Conservation (phyloP, 2,888 invertebrate species). For the Osedax frankpressi region DNA sequence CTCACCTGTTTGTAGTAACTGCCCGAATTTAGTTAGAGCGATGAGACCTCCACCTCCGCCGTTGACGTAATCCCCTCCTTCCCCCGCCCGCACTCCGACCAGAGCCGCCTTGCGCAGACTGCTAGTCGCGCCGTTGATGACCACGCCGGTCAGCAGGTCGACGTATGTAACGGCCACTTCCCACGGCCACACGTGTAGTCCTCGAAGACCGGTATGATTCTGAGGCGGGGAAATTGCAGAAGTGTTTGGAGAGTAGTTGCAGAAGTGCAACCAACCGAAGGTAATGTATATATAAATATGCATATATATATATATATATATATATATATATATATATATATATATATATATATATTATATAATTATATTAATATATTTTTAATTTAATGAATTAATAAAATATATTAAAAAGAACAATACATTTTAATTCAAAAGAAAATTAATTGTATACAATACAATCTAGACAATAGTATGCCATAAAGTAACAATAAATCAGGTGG, state of each 20-base stretch:
- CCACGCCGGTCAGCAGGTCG: constrained; percentile 38
- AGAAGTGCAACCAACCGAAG: too few species aligned
- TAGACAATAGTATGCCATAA: too few species aligned
- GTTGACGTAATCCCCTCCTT: not conserved
- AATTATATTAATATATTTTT: too few species aligned
- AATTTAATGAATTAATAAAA: too few species aligned
- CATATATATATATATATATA: too few species aligned
- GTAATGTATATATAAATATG: too few species aligned
- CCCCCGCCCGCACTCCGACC: constrained; percentile 30
- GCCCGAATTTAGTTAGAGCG: not conserved
- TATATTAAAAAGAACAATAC: too few species aligned
- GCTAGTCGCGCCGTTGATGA: constrained; percentile 36
- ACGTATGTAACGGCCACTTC: constrained; percentile 41
- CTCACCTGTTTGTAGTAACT: not conserved
- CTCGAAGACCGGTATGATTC: constrained; percentile 29
- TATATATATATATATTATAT: too few species aligned
- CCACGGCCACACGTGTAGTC: constrained; percentile 43
- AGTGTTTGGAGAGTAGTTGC: constrained; percentile 24
- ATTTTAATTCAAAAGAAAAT: too few species aligned
- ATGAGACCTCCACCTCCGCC: not conserved
- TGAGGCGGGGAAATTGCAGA: not conserved
- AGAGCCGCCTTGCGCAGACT: constrained; percentile 41
- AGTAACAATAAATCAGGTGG: too few species aligned
- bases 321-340: too few species aligned
- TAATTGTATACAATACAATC: too few species aligned